Percentiles rank a stretch among this genome's conserved stretches.
phyloP scores from a whole-genome alignment of 1,140 invertebrate species.

The Leptonema lineaticorne region DNA sequence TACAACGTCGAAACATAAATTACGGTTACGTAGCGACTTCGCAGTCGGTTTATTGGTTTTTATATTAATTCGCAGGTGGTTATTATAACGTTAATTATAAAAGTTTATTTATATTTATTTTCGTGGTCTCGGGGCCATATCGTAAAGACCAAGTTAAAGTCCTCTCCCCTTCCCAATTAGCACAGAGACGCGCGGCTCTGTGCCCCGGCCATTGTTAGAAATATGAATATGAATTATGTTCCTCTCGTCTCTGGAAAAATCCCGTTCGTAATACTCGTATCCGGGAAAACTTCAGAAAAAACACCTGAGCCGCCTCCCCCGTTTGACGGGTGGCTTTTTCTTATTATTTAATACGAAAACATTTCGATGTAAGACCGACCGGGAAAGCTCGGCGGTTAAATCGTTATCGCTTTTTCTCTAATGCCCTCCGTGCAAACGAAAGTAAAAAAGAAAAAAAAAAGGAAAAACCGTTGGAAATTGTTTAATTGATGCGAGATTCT shows the following conservation, averaged over 20 bases:
- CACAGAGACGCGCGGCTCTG: too few relatives aligned
- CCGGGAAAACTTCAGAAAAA: constrained; percentile 15
- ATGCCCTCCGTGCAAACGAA: too few relatives aligned
- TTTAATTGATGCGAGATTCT: too few relatives aligned
- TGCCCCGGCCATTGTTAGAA: background rate
- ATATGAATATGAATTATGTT: background rate
- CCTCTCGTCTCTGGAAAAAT: background rate
- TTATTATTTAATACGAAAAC: constrained; percentile 1
- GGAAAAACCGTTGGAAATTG: too few relatives aligned
- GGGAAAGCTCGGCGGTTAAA: too few relatives aligned
- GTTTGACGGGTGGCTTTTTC: constrained; percentile 15
- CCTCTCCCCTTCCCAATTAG: background rate
- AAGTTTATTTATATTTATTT: constrained; percentile 1
- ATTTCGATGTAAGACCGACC: too few relatives aligned
- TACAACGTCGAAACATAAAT: too few relatives aligned
- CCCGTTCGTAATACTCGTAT: background rate
- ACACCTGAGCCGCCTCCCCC: constrained; percentile 24
- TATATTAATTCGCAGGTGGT: background rate
- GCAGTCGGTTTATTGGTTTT: too few relatives aligned
- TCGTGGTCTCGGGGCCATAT: background rate
- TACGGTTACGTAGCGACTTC: too few relatives aligned
- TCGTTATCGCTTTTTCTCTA: too few relatives aligned
- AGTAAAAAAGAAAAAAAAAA: too few relatives aligned
- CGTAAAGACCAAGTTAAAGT: background rate
- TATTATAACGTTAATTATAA: background rate